Evolutionary conservation across 2,113 vertebrate species (phyloP).

Genomic region (Thinocorus orbignyianus): DNA sequence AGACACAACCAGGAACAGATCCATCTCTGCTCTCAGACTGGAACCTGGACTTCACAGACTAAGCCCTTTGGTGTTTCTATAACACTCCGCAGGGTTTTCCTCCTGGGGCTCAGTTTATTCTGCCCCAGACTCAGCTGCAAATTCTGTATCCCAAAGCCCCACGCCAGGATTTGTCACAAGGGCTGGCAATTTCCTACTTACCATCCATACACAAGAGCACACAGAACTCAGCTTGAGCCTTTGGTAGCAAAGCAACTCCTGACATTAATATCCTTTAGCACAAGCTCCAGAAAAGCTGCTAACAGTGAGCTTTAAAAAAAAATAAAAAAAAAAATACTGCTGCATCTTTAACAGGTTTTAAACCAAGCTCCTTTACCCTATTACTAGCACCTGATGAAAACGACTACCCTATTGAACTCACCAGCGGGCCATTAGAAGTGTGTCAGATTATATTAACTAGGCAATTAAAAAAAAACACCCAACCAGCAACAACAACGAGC

Average conservation of each 20-base stretch:
- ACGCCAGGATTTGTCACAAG: neutral
- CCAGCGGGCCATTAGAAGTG: constrained; percentile 47
- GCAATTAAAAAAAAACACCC: constrained; percentile 56
- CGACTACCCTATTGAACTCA: constrained; percentile 51
- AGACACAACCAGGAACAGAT: neutral
- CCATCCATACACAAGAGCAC: neutral
- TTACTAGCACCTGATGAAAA: constrained; percentile 52
- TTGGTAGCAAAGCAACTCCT: constrained; percentile 3
- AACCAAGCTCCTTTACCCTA: constrained; percentile 37
- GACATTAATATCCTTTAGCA: constrained; percentile 45
- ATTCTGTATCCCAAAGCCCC: neutral
- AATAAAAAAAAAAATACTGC: constrained; percentile 19
- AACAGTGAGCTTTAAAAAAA: neutral
- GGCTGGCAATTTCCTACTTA: neutral
- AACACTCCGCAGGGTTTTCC: neutral
- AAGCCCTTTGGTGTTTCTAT: neutral
- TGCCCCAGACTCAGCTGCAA: neutral
- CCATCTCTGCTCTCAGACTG: neutral
- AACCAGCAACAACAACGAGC: constrained; percentile 38
- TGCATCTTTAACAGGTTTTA: constrained; percentile 25
- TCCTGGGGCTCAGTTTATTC: neutral
- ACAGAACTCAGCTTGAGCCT: neutral
- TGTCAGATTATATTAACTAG: constrained; percentile 61
- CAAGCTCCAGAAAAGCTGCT: neutral
- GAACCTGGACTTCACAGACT: neutral